A percentile compares a stretch with the other conserved stretches of the same genome.
Conservation (phyloP, 2,113 vertebrate species). For the Chloropsis cyanopogon region DNA sequence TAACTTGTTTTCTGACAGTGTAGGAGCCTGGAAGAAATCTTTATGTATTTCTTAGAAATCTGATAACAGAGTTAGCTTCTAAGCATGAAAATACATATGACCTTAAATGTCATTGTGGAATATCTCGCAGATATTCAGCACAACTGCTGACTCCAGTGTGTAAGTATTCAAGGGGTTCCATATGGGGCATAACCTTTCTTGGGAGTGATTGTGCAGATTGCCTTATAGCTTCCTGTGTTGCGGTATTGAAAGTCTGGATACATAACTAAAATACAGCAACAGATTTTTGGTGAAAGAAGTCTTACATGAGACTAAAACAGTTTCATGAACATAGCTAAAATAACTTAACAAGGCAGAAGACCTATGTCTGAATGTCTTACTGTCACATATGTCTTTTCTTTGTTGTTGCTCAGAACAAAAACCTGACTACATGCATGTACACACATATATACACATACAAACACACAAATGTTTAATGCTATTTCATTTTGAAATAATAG, state of each 20-base stretch:
- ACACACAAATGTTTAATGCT: fast-evolving
- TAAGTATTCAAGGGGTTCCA: neutral
- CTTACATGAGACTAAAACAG: neutral
- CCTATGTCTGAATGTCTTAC: neutral
- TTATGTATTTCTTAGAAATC: neutral
- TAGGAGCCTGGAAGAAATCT: neutral
- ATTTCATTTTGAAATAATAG: neutral
- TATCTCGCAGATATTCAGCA: neutral
- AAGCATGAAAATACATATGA: neutral
- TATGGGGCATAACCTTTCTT: neutral
- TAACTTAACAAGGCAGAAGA: neutral
- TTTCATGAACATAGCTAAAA: neutral
- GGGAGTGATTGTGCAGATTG: neutral
- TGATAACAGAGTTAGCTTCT: neutral
- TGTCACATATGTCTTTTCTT: neutral
- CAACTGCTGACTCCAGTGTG: neutral
- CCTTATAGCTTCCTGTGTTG: neutral
- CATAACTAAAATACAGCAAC: neutral
- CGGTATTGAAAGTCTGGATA: neutral
- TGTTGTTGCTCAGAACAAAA: neutral
- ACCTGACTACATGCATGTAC: neutral
- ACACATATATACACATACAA: neutral
- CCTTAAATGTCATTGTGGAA: neutral
- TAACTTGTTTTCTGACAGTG: neutral
- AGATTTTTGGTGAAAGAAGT: neutral